These are phyloP conservation scores for Chrysogorgia sp. DNA, from an alignment of 92 coral and sea anemone genomes.

Conservation along the genomic window DNA sequence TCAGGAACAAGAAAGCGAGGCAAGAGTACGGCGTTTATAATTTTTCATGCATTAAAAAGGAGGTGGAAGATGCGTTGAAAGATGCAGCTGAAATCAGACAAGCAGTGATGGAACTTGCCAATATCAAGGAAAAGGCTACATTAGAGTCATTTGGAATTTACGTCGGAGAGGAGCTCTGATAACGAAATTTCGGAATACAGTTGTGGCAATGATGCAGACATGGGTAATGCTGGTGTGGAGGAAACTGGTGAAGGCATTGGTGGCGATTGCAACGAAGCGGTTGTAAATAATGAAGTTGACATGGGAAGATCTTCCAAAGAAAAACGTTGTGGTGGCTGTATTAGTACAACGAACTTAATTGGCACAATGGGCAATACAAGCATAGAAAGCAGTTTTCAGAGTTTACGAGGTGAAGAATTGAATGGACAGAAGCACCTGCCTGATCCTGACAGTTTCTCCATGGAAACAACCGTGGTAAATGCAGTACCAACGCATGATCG, in stretches of 20 bases:
- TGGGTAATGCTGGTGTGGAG: constrained; percentile 4
- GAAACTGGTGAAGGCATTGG: constrained; percentile 8
- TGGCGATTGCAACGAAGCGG: constrained; percentile 7
- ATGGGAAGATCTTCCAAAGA: background rate
- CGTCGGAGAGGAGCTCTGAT: constrained; percentile 43
- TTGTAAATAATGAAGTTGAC: background rate
- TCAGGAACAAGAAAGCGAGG: constrained; percentile 33
- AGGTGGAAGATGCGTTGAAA: constrained; percentile 44
- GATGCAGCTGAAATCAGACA: constrained; percentile 26
- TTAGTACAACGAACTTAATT: background rate
- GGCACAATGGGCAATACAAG: background rate
- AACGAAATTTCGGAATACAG: constrained; percentile 2
- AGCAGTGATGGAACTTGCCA: constrained; percentile 33
- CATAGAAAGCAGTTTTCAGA: background rate
- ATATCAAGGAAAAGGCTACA: constrained; percentile 44
- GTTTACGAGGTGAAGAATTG: background rate
- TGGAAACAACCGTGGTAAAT: background rate
- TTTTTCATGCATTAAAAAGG: constrained; percentile 14
- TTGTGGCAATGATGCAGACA: constrained; percentile 29
- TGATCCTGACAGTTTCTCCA: constrained; percentile 2
- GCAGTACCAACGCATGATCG: constrained; percentile 46
- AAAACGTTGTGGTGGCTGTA: no score
- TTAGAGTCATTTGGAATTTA: constrained; percentile 54
- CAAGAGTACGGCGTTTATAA: constrained; percentile 13
- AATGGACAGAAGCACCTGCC: background rate